Conservation (phyloP, 2,888 invertebrate species). For the Barypeithes pellucidus region DNA sequence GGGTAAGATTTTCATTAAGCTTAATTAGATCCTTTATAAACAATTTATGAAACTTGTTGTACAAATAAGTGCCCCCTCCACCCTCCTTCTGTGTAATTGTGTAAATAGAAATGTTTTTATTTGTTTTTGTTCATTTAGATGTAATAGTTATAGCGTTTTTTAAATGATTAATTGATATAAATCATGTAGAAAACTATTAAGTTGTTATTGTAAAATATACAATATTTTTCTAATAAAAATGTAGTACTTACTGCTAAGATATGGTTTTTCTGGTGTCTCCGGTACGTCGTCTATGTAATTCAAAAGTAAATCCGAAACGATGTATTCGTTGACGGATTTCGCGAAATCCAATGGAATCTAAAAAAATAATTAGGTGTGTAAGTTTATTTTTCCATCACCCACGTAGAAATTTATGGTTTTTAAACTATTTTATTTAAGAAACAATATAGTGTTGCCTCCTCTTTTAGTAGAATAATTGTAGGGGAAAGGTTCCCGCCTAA, state of each 20-base stretch:
- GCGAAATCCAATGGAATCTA: conserved; percentile 67
- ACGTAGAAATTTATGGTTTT: too few species aligned
- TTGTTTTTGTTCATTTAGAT: not conserved
- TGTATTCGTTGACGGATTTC: conserved; percentile 62
- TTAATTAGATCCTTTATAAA: not conserved
- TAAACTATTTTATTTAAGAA: too few species aligned
- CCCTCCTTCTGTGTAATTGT: too few species aligned
- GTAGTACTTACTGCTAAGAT: conserved; percentile 41
- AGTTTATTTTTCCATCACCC: too few species aligned
- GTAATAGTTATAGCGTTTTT: not conserved
- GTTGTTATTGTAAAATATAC: conserved; percentile 31
- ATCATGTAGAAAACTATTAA: conserved; percentile 11
- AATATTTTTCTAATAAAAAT: conserved; percentile 47
- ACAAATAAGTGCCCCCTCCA: too few species aligned
- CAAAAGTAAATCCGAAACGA: conserved; percentile 63
- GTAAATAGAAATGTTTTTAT: not conserved
- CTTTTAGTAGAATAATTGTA: too few species aligned
- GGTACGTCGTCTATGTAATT: conserved; percentile 65
- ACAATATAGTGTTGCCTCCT: too few species aligned
- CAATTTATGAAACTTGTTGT: not conserved
- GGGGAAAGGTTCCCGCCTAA: too few species aligned
- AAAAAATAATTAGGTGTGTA: too few species aligned
- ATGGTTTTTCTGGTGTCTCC: conserved; percentile 8
- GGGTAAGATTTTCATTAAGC: too few species aligned
- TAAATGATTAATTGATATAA: conserved; percentile 4